These are phyloP conservation scores for Itoplectis maculator DNA, from an alignment of 2,888 invertebrate genomes.

Conservation along the genomic window DNA sequence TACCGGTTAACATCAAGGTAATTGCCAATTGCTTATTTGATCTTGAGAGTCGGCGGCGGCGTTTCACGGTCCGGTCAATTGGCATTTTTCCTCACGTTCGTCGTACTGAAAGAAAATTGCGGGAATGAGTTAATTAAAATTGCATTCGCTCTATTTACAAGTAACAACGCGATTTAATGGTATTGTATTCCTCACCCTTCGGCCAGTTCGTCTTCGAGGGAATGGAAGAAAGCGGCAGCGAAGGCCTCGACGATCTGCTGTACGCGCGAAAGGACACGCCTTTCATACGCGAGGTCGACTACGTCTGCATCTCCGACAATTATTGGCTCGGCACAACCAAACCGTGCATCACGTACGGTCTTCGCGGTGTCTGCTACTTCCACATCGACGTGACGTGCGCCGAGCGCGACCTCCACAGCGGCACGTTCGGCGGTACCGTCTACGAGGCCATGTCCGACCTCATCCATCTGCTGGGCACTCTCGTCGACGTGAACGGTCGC, in stretches of 20 bases:
- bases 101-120: neutral
- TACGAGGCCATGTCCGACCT: conserved; percentile 96
- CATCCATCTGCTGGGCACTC: conserved; percentile 92
- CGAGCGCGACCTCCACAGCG: conserved; percentile 97
- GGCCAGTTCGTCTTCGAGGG: conserved; percentile 96
- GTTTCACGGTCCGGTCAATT: neutral
- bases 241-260: conserved; percentile 96
- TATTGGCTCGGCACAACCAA: conserved; percentile 99
- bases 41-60: neutral
- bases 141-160: neutral
- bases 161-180: neutral
- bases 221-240: conserved; percentile 99
- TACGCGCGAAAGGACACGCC: conserved; percentile 88
- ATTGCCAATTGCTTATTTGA: conserved; percentile 28
- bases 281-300: conserved; percentile 94
- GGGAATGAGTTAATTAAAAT: neutral
- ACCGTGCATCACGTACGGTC: conserved; percentile 98
- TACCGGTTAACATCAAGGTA: conserved; percentile 91
- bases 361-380: conserved; percentile 97
- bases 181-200: neutral
- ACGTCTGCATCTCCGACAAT: conserved; percentile 99
- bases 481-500: conserved; percentile 94
- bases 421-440: conserved; percentile 97
- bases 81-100: neutral
- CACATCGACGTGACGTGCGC: conserved; percentile 95